These are phyloP conservation scores for Leptobrachium ailaonicum DNA, from an alignment of 2,113 vertebrate species.

Conservation along the genomic window DNA sequence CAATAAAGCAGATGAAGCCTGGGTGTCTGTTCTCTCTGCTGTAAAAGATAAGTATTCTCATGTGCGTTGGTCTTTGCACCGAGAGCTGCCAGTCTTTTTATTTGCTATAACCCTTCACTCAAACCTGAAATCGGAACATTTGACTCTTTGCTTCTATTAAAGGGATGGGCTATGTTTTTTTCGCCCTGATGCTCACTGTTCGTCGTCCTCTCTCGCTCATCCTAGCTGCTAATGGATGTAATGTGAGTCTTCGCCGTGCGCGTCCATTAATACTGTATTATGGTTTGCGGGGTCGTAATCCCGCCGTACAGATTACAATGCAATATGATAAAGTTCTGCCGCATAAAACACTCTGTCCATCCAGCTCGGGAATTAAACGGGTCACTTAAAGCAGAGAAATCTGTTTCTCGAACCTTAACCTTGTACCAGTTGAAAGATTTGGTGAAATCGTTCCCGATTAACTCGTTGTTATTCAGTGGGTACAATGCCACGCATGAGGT, in stretches of 20 bases:
- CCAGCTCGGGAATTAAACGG: constrained; percentile 63
- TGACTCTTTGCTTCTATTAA: too few species aligned
- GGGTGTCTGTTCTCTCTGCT: not conserved
- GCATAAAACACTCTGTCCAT: constrained; percentile 56
- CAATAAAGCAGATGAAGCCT: not conserved
- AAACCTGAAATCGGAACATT: too few species aligned
- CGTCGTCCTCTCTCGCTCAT: not conserved
- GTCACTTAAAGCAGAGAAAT: constrained; percentile 65
- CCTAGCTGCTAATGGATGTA: constrained; percentile 48
- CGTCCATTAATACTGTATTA: constrained; percentile 45
- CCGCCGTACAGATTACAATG: constrained; percentile 51
- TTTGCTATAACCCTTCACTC: too few species aligned
- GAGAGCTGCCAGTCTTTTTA: not conserved
- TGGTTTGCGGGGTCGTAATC: constrained; percentile 53
- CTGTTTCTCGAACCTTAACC: constrained; percentile 61
- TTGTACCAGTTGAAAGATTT: constrained; percentile 8
- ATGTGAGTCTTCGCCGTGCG: constrained; percentile 32
- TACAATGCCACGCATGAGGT: too few species aligned
- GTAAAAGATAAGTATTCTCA: not conserved
- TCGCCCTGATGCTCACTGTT: constrained; percentile 1
- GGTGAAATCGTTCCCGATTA: too few species aligned
- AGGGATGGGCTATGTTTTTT: not conserved
- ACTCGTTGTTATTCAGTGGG: too few species aligned
- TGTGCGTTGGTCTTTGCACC: not conserved
- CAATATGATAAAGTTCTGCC: constrained; percentile 48